Base-by-base conservation (phyloP, 2,113 vertebrate genomes). In the Oenanthe oenanthe region DNA sequence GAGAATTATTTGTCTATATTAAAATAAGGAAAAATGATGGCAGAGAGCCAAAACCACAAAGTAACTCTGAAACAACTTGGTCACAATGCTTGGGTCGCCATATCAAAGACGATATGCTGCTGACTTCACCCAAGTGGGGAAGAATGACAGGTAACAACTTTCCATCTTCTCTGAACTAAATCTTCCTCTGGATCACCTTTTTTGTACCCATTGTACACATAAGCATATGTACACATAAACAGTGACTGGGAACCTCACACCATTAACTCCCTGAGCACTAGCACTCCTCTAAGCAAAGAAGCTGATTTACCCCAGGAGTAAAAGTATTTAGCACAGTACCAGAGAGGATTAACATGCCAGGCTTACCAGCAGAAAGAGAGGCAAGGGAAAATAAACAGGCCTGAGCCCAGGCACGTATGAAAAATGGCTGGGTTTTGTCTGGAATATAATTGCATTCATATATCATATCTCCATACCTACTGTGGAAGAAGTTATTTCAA, bases 401-500 rank as follows among this genome's bases (percentile, higher is more conserved):
- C 10, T 36, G 31, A 73, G 15, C 12, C 20, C 12, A 51, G 7
- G 7, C 20, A 36, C 5, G 51, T n/a, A 7, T 25, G 36, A 81
- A 80, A 85, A 92, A 70, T 22, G 18, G 4, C 9, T 63, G 21
- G 3, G 5, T 31, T 88, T 81, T 53, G 1, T 60, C 38, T 2
- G 1, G 34, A 74, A 57, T 66, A 66, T 51, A 58, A 20, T 2
- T 18, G 5, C 34, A 15, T 67, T 50, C 21, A 7, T 68, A 28
- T 47, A 73, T 58, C 13, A 3, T 21, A 31, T 58, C 2, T 0
- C 26, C 15, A 43, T 63, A 67, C 10, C 32, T 85, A 26, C 17
- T 53, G 53, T 56, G 76, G 43, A 92, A 92, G 56, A 91, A 87
- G 26, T 89, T 80, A 74, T 17, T 87, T 81, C 81, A n/a, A n/a